Conservation (phyloP, 2,888 invertebrate genomes). For the Leptopilina drosophilae region DNA sequence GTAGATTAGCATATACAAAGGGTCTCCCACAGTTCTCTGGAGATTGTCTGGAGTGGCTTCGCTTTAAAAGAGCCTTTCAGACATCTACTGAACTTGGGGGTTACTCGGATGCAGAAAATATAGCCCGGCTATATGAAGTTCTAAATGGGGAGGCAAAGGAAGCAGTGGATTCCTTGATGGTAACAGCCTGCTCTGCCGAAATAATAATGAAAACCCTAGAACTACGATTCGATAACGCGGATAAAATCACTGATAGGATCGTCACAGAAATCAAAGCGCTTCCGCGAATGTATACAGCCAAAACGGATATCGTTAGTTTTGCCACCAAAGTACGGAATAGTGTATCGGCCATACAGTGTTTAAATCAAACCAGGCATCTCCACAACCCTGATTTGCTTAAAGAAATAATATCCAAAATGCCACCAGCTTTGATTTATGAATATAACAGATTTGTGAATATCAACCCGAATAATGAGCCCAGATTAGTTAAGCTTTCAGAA, state of each 20-base stretch:
- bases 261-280: constrained; percentile 35
- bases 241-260: constrained; percentile 20
- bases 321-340: constrained; percentile 37
- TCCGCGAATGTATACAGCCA: not conserved
- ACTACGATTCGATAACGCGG: constrained; percentile 43
- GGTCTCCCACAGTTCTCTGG: constrained; percentile 44
- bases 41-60: constrained; percentile 47
- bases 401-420: constrained; percentile 28
- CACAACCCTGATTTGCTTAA: constrained; percentile 40
- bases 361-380: constrained; percentile 37
- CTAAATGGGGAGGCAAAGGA: constrained; percentile 47
- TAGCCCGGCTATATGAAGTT: constrained; percentile 40
- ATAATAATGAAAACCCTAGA: constrained; percentile 31
- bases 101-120: constrained; percentile 49
- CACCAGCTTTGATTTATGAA: constrained; percentile 26
- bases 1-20: not conserved
- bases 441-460: constrained; percentile 29
- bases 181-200: constrained; percentile 29
- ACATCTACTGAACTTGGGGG: constrained; percentile 43
- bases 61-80: constrained; percentile 48
- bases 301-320: constrained; percentile 14
- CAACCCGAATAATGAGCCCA: not conserved
- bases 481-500: constrained; percentile 16
- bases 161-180: constrained; percentile 46
- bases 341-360: constrained; percentile 35